A percentile compares a stretch with the other conserved stretches of the same genome.
Conservation (phyloP, 2,888 invertebrate species). For the Galerucella calmariensis region DNA sequence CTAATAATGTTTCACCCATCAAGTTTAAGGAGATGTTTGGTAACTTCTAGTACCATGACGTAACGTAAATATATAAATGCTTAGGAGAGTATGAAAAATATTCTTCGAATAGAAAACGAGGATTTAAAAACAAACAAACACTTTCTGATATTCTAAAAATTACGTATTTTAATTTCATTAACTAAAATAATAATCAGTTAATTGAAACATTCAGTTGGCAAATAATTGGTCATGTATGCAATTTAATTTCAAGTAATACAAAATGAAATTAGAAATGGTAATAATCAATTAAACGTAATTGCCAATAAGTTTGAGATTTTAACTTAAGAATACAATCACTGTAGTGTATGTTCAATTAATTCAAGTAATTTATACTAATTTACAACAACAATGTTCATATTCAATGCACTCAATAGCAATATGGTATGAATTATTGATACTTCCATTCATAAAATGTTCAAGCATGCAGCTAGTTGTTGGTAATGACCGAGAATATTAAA, state of each 20-base stretch:
- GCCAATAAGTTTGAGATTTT: background rate
- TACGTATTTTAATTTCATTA: too few relatives aligned
- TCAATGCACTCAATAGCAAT: conserved; percentile 2
- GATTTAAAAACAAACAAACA: too few relatives aligned
- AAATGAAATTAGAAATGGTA: background rate
- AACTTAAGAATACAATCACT: background rate
- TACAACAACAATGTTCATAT: conserved; percentile 16
- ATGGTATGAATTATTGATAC: conserved; percentile 17
- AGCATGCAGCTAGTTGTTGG: conserved; percentile 2
- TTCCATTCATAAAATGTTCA: conserved; percentile 9
- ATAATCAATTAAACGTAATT: background rate
- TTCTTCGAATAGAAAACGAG: too few relatives aligned
- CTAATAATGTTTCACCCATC: too few relatives aligned
- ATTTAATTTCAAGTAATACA: background rate
- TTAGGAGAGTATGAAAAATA: too few relatives aligned
- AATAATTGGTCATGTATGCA: background rate
- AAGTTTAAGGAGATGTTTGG: too few relatives aligned
- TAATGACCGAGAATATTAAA: conserved; percentile 8
- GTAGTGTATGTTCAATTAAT: background rate
- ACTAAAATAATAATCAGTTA: background rate
- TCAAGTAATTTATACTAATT: conserved; percentile 13
- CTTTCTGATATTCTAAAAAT: too few relatives aligned
- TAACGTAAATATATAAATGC: too few relatives aligned
- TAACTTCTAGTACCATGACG: too few relatives aligned
- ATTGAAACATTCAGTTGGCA: background rate